Conservation (phyloP, 2,797 vertebrate genomes). For the Capromys pilorides region DNA sequence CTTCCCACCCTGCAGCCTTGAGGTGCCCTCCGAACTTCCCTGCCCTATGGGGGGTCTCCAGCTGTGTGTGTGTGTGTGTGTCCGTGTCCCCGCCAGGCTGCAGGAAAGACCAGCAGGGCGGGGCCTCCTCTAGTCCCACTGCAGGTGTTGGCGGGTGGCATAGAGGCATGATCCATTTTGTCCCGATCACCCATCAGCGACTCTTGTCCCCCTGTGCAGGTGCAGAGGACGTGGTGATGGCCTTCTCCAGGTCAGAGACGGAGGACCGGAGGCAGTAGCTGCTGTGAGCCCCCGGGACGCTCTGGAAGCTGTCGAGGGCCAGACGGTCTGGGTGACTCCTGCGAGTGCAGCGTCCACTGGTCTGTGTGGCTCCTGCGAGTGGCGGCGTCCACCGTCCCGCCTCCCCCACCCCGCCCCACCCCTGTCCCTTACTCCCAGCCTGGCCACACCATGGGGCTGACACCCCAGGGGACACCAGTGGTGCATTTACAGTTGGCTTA, state of each 20-base stretch:
- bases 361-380: constrained; percentile 76
- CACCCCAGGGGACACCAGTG: constrained; percentile 74
- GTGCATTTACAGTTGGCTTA: constrained; percentile 79
- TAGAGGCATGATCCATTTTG: not conserved
- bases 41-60: not conserved
- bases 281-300: constrained; percentile 79
- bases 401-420: constrained; percentile 55
- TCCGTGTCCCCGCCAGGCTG: not conserved
- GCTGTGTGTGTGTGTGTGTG: rapidly evolving
- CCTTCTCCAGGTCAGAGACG: constrained; percentile 98
- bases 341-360: constrained; percentile 79
- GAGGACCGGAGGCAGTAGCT: constrained; percentile 98
- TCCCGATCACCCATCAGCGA: not conserved
- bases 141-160: not conserved
- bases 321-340: constrained; percentile 63
- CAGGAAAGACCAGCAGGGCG: not conserved
- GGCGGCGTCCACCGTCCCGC: constrained; percentile 76
- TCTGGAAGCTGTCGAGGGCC: constrained; percentile 79
- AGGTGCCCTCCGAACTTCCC: not conserved
- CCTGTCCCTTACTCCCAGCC: constrained; percentile 43
- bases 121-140: not conserved
- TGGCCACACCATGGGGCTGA: constrained; percentile 74
- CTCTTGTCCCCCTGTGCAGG: constrained; percentile 85
- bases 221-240: constrained; percentile 99
- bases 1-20: not conserved